Evolutionary conservation across 2,888 invertebrate species (phyloP).

Genomic region (Athalia circularis): DNA sequence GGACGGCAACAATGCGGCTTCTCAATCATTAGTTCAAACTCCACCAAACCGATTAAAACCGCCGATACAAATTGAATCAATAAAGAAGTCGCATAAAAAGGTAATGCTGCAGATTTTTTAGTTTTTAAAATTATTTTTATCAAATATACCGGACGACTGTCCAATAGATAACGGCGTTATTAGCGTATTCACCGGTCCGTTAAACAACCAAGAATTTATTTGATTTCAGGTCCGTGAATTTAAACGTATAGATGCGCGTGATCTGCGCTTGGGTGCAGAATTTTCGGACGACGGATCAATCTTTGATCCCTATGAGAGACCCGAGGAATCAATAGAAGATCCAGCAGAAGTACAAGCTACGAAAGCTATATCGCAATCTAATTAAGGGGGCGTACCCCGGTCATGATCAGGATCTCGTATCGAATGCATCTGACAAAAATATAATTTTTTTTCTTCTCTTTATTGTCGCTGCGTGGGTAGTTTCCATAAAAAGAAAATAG

Average conservation of each 20-base stretch:
- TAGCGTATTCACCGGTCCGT: neutral
- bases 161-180: too few relatives aligned
- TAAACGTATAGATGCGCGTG: conserved; percentile 2
- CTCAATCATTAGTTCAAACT: conserved; percentile 51
- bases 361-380: conserved; percentile 36
- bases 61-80: conserved; percentile 61
- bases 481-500: too few relatives aligned
- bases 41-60: conserved; percentile 64
- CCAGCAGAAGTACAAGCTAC: conserved; percentile 22
- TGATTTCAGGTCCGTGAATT: conserved; percentile 10
- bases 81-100: conserved; percentile 66
- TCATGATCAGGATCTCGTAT: neutral
- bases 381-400: conserved; percentile 16
- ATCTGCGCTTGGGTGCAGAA: conserved; percentile 27
- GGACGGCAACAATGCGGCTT: neutral
- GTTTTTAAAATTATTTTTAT: neutral
- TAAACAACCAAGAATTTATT: neutral
- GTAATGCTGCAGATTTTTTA: conserved; percentile 45
- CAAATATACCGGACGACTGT: too few relatives aligned
- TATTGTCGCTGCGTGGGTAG: too few relatives aligned
- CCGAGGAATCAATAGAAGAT: conserved; percentile 9
- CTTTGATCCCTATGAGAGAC: conserved; percentile 51
- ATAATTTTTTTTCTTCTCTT: neutral
- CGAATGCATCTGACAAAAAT: conserved; percentile 5
- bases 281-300: conserved; percentile 52